Base-by-base conservation (phyloP, 2,797 vertebrate species). In the Linurgus olivaceus region DNA sequence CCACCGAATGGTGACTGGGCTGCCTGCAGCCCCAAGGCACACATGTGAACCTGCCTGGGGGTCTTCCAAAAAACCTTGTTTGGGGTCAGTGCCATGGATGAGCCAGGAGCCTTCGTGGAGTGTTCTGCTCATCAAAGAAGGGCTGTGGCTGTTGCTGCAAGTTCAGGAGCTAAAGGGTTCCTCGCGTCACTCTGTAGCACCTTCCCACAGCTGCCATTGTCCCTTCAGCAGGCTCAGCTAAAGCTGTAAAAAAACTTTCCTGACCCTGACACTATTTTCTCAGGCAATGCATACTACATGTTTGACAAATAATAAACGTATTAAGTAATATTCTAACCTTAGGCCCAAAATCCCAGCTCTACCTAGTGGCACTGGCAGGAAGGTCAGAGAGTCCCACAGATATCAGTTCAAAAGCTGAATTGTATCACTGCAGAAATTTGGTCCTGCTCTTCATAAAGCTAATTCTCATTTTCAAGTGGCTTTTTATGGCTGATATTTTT, bases 1-100 rank as follows among this genome's bases (percentile, higher is more conserved):
- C 38, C 70, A 3, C 20, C 5, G 5, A 21, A 1, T 1, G 24
- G 0, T 8, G 10, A 8, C 0, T 0, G 24, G 1, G 18, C 15
- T 38, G 55, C 33, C 54, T 7, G 42, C 35, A 35, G 6, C 16
- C 29, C 59, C 50, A 0, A 8, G 31, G 33, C 33, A 3, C 23
- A 0, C 6, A 1, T 2, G 50, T 1, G 21, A 72, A 9, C 8
- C 8, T 16, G 33, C 45, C 44, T 12, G 20, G 13, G 17, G 1
- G 5, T 38, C 76, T 11, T 52, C 9, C 1, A 9, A 2, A 4
- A 33, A 38, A 10, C 38, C 38, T 7, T 7, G 3, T 6, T 31
- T 31, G 10, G 29, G 38, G 33, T 25, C 4, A 3, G 21, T 0
- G 1, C 20, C 31, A 0, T 0, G 0, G 1, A 0, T 0, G 13